Percentiles rank a stretch among this genome's conserved stretches.
These are phyloP conservation scores for Synanthedon andrenaeformis DNA, from an alignment of 2,888 invertebrate genomes.

Conservation along the genomic window DNA sequence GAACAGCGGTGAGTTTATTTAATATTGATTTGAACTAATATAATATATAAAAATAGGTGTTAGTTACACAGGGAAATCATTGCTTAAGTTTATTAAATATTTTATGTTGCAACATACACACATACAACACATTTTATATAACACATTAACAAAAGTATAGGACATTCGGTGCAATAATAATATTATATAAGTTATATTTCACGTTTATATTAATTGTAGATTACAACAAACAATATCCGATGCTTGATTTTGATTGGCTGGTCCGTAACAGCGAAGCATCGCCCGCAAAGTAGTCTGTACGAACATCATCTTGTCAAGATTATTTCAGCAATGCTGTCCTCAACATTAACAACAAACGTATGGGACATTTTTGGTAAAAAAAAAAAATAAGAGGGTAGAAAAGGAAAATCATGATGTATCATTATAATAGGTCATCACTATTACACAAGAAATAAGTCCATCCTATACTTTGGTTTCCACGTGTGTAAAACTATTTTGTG, in stretches of 20 bases:
- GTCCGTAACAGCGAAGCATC: constrained; percentile 58
- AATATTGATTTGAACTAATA: not conserved
- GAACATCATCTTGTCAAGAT: constrained; percentile 42
- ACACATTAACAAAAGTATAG: not conserved
- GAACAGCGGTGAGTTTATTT: constrained; percentile 43
- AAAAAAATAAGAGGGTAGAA: constrained; percentile 11
- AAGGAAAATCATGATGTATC: no score
- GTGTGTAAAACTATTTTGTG: no score
- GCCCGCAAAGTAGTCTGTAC: constrained; percentile 47
- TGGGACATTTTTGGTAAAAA: constrained; percentile 32
- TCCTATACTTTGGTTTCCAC: no score
- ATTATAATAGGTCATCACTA: no score
- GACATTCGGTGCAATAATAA: not conserved
- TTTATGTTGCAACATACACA: not conserved
- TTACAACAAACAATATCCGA: constrained; percentile 68
- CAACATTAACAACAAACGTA: constrained; percentile 23
- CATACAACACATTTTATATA: not conserved
- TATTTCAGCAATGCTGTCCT: constrained; percentile 27
- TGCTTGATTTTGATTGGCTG: constrained; percentile 72
- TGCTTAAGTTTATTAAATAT: no score
- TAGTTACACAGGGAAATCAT: not conserved
- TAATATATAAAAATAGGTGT: not conserved
- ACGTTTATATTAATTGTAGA: constrained; percentile 67
- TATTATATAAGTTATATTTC: constrained; percentile 24
- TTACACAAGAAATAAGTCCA: no score